Evolutionary conservation across 2,888 invertebrate species (phyloP).

Genomic region (Caenorhabditis wallacei): DNA sequence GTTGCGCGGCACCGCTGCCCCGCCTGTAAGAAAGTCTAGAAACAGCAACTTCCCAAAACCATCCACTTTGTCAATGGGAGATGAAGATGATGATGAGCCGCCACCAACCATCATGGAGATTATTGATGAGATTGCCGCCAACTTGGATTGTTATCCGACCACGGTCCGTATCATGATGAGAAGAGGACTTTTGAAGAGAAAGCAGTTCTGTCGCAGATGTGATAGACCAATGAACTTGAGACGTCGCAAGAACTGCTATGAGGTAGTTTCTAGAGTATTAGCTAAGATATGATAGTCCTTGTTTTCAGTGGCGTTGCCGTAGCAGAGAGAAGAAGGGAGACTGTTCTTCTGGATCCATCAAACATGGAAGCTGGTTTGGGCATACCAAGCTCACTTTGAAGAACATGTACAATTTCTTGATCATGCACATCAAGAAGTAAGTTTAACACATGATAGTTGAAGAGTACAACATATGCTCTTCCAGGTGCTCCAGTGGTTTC

Average conservation of each 20-base stretch:
- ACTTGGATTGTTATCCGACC: not conserved
- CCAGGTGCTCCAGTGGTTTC: not conserved
- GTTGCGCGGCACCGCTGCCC: not conserved
- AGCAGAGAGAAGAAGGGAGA: not conserved
- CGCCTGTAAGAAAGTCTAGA: no score
- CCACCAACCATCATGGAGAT: not conserved
- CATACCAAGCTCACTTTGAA: not conserved
- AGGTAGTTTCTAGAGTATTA: not conserved
- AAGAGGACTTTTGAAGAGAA: not conserved
- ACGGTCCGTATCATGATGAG: not conserved
- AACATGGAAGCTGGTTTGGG: not conserved
- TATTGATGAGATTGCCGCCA: not conserved
- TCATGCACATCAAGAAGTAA: not conserved
- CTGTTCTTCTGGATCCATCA: not conserved
- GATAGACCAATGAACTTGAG: not conserved
- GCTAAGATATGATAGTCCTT: not conserved
- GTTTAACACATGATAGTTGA: no score
- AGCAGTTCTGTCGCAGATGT: not conserved
- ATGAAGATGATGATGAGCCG: not conserved
- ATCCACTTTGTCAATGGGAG: not conserved
- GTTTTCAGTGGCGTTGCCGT: constrained; percentile 3
- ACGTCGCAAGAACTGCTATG: not conserved
- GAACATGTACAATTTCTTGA: not conserved
- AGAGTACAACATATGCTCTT: not conserved
- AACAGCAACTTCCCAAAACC: not conserved